Base-by-base conservation (phyloP, 2,888 invertebrate genomes). In the Drosophila monieri region DNA sequence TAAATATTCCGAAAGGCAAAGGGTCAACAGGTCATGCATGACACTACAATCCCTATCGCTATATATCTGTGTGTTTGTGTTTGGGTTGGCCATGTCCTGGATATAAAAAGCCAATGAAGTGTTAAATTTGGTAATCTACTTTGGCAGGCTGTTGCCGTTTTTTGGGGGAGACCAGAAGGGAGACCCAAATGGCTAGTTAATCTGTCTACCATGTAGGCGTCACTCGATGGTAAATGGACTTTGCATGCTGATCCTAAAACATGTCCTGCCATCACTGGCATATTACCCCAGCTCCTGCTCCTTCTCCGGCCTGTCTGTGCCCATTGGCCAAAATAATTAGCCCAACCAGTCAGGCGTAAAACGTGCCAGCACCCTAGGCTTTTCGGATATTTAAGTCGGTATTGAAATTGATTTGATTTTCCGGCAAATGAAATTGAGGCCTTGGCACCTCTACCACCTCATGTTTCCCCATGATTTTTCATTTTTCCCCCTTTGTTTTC, bases 51-150 rank as follows among this genome's bases (percentile, higher is more conserved):
- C 48, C 12, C 30, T 10, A 27, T n/a, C 35, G 6, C 2, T 47
- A 14, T 18, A 32, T 35, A 18, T 15, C 27, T 48, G 41, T 27
- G 61, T 48, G 61, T 32, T 44, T 37, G 27, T 72, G 53, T 54
- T 67, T 46, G 32, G 52, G n/a, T 23, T 15, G 46, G 14, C 60
- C 64, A 35, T 52, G 47, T 53, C 47, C 69, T 54, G 69, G 61
- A 41, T 60, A 53, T 67, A 68, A 73, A 71, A 73, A 73, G 47
- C 37, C 86, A 88, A 70, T 88, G 75, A 84, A 71, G 80, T 74
- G 88, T 85, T 85, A 83, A 84, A 83, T 84, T 88, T 74, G 69
- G 68, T 78, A 78, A 83, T 81, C 73, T 74, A 67, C 74, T 72
- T 66, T 57, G 46, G 53, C 46, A 41, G 49, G 23, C 73, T 60